phyloP scores from a whole-genome alignment of 2,113 vertebrate genomes.

The Python bivittatus region DNA sequence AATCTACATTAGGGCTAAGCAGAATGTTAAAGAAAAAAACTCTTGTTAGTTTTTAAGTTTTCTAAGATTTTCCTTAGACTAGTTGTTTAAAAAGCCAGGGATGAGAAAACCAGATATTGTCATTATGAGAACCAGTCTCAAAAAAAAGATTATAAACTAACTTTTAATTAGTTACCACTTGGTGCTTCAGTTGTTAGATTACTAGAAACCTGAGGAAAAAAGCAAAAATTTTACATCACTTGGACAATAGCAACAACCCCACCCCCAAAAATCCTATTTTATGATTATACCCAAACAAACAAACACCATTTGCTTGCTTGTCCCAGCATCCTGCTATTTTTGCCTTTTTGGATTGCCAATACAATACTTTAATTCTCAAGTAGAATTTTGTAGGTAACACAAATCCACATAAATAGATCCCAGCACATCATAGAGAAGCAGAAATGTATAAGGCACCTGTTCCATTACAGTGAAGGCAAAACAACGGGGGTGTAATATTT shows the following conservation, averaged over 20 bases:
- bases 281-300: not conserved
- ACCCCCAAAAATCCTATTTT: not conserved
- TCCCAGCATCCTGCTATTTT: not conserved
- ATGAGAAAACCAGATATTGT: not conserved
- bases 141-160: not conserved
- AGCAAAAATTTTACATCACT: not conserved
- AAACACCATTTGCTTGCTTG: not conserved
- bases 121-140: not conserved
- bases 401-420: not conserved
- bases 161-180: not conserved
- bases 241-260: not conserved
- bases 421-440: not conserved
- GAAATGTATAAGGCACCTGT: not conserved
- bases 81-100: not conserved
- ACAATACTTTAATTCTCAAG: not conserved
- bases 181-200: not conserved
- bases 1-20: not conserved
- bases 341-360: not conserved
- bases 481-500: conserved; percentile 29
- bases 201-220: not conserved
- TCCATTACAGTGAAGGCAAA: not conserved
- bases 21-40: not conserved
- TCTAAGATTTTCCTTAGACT: not conserved
- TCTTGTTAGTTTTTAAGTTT: not conserved
- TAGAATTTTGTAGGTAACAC: not conserved